Base-by-base conservation (phyloP, 2,888 invertebrate genomes). In the Caenorhabditis doughertyi region DNA sequence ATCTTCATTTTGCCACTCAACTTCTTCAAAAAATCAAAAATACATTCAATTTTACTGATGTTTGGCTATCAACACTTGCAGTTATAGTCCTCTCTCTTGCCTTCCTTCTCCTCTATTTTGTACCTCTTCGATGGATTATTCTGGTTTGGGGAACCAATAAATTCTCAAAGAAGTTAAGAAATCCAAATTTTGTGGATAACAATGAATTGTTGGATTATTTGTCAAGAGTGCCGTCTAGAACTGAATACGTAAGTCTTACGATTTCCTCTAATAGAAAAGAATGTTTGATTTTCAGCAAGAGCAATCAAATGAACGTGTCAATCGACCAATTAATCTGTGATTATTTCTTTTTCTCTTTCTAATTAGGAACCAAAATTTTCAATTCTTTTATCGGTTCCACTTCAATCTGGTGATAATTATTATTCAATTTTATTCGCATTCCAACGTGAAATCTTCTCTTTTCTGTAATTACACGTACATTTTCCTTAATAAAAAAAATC, bases 101-200 rank as follows among this genome's bases (percentile, higher is more conserved):
- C 13, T 94, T 95, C 88, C 86, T 96, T 67, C 95, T 98, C 11
- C 93, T 98, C 21, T 98, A 97, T 92, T 94, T 95, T 87, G 94
- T 99, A 91, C 97, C 98, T 47, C 93, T 97, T 67, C 94, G 97
- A 91, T 96, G 95, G 92, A 94, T 98, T 58, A 94, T 98, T 67
- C 95, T 98, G 94, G 94, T 95, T 21, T 98, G 97, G 97, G 98
- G 98, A 92, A 91, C 96, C 77, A 97, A 97, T 93, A 99, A 98
- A 93, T 99, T 98, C 93, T 95, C 96, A 29, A 95, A 97, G 89
- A 95, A 97, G 93, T 94, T 98, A 80, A 93, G 98, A 71, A 94
- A 96, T 86, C 98, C 98, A 7, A 96, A 98, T 92, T 95, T 96
- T 44, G 96, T 98, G 93, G 96, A 97, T 11, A 99, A 98, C 93